Conservation (phyloP, 2,888 invertebrate genomes). For the Ophion obscuratus region DNA sequence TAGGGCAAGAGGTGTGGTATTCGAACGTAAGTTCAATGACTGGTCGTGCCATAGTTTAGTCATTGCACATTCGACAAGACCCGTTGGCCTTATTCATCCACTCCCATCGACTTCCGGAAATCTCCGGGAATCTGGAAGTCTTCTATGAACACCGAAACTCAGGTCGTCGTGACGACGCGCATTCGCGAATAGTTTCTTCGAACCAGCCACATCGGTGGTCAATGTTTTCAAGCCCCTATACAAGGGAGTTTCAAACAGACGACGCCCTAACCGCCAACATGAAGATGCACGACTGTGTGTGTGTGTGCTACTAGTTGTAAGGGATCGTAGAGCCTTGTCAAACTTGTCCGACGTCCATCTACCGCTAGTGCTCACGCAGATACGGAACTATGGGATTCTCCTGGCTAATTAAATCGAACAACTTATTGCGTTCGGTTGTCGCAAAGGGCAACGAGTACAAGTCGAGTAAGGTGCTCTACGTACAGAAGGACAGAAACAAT, state of each 20-base stretch:
- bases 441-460: conserved; percentile 7
- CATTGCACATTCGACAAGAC: background rate
- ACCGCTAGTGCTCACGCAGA: conserved; percentile 9
- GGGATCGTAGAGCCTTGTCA: conserved; percentile 16
- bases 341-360: conserved; percentile 43
- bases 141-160: conserved; percentile 11
- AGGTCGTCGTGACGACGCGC: conserved; percentile 18
- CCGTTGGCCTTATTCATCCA: background rate
- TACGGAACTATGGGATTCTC: conserved; percentile 33
- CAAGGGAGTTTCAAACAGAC: conserved; percentile 27
- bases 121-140: background rate
- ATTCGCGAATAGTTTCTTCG: conserved; percentile 55
- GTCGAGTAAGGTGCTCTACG: background rate
- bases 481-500: conserved; percentile 2
- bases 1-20: too few species aligned
- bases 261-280: background rate
- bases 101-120: conserved; percentile 13
- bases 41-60: background rate
- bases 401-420: conserved; percentile 56
- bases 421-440: conserved; percentile 39
- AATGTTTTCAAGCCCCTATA: conserved; percentile 14
- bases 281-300: background rate
- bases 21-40: background rate
- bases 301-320: background rate
- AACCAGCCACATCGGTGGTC: conserved; percentile 33